Evolutionary conservation across 2,797 vertebrate genomes (phyloP).

Genomic region (Protosalanx chinensis): DNA sequence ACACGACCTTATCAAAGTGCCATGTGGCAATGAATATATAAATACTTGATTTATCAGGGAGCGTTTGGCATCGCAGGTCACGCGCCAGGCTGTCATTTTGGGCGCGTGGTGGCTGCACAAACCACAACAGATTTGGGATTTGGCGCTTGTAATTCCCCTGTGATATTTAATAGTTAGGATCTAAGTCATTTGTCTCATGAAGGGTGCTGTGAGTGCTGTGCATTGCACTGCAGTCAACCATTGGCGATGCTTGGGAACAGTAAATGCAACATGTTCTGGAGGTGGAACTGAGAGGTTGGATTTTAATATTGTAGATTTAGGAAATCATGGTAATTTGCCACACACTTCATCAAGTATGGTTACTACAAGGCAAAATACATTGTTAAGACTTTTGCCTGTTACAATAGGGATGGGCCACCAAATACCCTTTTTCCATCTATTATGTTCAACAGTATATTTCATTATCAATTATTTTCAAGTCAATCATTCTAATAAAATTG

Average conservation of each 20-base stretch:
- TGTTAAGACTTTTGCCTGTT: no score
- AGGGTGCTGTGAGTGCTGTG: background rate
- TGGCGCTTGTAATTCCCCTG: conserved; percentile 38
- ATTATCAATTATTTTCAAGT: no score
- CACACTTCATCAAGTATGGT: no score
- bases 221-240: background rate
- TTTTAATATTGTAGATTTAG: no score
- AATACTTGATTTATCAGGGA: conserved; percentile 51
- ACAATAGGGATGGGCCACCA: no score
- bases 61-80: conserved; percentile 40
- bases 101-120: conserved; percentile 14
- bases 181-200: conserved; percentile 12
- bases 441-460: no score
- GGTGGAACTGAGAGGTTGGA: no score
- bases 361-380: no score
- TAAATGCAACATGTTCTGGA: background rate
- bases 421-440: no score
- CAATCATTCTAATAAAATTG: no score
- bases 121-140: conserved; percentile 29
- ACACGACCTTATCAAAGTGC: conserved; percentile 55
- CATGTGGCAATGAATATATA: conserved; percentile 73
- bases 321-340: no score
- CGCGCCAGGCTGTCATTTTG: conserved; percentile 45
- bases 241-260: background rate
- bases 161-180: conserved; percentile 35